Percentiles rank a stretch among this genome's conserved stretches.
phyloP scores from a whole-genome alignment of 2,888 invertebrate genomes.

The Masnerella sp. region DNA sequence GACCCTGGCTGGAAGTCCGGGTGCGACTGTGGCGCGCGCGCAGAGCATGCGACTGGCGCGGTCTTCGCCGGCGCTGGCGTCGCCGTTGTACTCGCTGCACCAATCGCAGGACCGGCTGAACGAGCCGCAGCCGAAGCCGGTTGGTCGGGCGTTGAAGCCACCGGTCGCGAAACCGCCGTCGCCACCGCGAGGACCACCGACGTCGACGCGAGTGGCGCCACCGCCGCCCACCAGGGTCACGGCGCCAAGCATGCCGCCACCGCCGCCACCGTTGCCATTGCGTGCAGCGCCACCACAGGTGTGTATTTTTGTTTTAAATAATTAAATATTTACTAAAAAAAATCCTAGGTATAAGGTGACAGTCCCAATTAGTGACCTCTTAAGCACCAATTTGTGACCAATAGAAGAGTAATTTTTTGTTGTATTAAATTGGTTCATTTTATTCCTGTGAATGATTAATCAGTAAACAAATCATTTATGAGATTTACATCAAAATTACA shows the following conservation, averaged over 20 bases:
- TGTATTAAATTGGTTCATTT: too few species aligned
- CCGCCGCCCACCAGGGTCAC: slow-evolving; percentile 73
- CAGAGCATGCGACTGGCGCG: slow-evolving; percentile 92
- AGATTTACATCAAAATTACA: too few species aligned
- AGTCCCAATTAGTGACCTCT: too few species aligned
- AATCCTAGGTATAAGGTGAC: too few species aligned
- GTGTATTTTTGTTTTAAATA: too few species aligned
- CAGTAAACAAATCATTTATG: too few species aligned
- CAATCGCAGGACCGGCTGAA: slow-evolving; percentile 80
- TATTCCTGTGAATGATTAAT: too few species aligned
- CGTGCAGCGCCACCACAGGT: slow-evolving; percentile 65
- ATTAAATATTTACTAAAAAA: too few species aligned
- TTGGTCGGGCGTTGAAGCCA: slow-evolving; percentile 79
- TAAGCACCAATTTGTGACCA: too few species aligned
- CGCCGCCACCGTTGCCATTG: slow-evolving; percentile 74
- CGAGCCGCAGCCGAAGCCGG: slow-evolving; percentile 73
- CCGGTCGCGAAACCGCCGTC: slow-evolving; percentile 81
- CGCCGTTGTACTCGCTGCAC: slow-evolving; percentile 78
- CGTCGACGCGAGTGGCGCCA: slow-evolving; percentile 78
- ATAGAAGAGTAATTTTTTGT: too few species aligned
- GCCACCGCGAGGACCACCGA: slow-evolving; percentile 80
- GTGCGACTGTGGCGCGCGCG: slow-evolving; percentile 81
- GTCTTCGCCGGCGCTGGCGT: slow-evolving; percentile 81
- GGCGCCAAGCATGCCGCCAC: slow-evolving; percentile 74
- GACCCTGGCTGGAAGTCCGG: slow-evolving; percentile 76